These are phyloP conservation scores for Oryzias javanicus DNA, from an alignment of 2,113 vertebrate genomes.

Conservation along the genomic window DNA sequence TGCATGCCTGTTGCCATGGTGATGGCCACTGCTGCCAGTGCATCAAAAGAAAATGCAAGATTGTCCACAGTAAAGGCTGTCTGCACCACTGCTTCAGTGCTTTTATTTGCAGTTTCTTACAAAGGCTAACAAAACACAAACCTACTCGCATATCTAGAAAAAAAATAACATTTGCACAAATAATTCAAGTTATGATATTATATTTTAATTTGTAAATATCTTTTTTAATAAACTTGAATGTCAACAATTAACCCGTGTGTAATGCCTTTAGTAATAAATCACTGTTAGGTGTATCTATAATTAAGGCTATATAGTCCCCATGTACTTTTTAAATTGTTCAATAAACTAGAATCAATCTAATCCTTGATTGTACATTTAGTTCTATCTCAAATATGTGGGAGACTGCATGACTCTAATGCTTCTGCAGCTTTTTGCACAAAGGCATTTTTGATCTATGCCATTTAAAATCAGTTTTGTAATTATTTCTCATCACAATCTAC, in stretches of 20 bases:
- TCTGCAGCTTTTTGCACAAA: too few relatives aligned
- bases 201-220: not conserved
- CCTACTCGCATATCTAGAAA: not conserved
- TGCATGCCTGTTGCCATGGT: slow-evolving; percentile 66
- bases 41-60: slow-evolving; percentile 54
- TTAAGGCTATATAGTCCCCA: too few relatives aligned
- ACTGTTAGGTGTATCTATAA: not conserved
- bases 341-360: too few relatives aligned
- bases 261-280: not conserved
- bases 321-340: too few relatives aligned
- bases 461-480: too few relatives aligned
- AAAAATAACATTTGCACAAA: not conserved
- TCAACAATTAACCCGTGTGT: not conserved
- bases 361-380: too few relatives aligned
- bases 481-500: too few relatives aligned
- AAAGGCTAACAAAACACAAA: slow-evolving; percentile 10
- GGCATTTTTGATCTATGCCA: too few relatives aligned
- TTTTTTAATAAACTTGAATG: too few relatives aligned
- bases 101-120: too few relatives aligned
- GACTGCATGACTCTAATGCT: too few relatives aligned
- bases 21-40: slow-evolving; percentile 51
- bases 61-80: slow-evolving; percentile 19
- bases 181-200: not conserved
- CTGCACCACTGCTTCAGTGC: slow-evolving; percentile 21
- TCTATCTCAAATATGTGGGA: too few relatives aligned